A percentile compares a stretch with the other conserved stretches of the same genome.
These are phyloP conservation scores for Amblyjoppa proteus DNA, from an alignment of 2,888 invertebrate species.

Conservation along the genomic window DNA sequence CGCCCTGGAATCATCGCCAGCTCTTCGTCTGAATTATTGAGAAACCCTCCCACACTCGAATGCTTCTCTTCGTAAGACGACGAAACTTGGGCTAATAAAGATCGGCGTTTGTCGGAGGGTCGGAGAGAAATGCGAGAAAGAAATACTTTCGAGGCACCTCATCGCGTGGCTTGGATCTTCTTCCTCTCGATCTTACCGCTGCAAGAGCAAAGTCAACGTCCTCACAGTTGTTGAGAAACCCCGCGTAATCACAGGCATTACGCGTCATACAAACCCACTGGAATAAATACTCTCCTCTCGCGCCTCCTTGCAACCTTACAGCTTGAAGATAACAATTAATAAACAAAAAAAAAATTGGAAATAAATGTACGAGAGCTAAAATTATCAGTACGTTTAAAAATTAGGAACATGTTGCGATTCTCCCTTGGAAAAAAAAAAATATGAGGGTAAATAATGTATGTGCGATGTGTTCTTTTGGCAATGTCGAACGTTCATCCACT, in stretches of 20 bases:
- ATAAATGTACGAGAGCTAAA: not conserved
- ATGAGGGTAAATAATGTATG: constrained; percentile 24
- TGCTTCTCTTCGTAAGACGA: not conserved
- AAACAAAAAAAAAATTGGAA: not conserved
- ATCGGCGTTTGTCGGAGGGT: constrained; percentile 11
- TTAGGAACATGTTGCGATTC: not conserved
- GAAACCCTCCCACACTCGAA: not conserved
- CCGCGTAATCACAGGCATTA: constrained; percentile 51
- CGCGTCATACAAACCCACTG: constrained; percentile 29
- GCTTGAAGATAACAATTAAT: not conserved
- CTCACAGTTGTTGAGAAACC: constrained; percentile 39
- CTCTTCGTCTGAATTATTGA: constrained; percentile 51
- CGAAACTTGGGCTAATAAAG: constrained; percentile 33
- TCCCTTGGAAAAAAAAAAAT: constrained; percentile 9
- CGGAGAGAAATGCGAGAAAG: constrained; percentile 32
- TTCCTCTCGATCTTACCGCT: constrained; percentile 3
- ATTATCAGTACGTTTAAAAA: not conserved
- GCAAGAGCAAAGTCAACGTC: not conserved
- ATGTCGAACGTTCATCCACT: not conserved
- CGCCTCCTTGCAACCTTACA: constrained; percentile 8
- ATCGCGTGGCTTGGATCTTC: not conserved
- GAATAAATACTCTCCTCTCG: constrained; percentile 23
- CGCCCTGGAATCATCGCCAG: constrained; percentile 37
- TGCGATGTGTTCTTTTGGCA: not conserved
- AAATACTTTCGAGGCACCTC: constrained; percentile 25